Evolutionary conservation across 2,888 invertebrate species (phyloP), one percentile per base, ranked within the genome.

Genomic region (Calameuta idolon): DNA sequence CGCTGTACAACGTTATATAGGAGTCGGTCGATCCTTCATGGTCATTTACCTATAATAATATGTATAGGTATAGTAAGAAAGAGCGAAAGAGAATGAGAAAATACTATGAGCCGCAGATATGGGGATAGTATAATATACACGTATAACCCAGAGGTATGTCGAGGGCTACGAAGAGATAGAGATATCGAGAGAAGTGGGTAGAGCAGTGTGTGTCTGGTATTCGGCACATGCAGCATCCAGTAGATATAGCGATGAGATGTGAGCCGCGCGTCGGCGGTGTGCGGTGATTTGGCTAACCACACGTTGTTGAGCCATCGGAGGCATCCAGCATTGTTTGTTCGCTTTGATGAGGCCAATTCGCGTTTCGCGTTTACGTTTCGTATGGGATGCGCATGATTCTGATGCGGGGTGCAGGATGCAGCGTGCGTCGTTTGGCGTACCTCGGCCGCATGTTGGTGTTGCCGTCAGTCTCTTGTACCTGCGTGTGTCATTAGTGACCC

Each of bases 331-430:
- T 91, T 91, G 90, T 91, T 91, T 91, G 90, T 88, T 90, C 89
- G 89, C 90, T 91, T 91, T 91, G 91, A 91, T 90, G 91, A 91
- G 90, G 90, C 90, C 90, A 91, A 91, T 91, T 90, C 91, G 88
- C 89, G 88, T 87, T 85, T 87, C 84, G 84, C 85, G 84, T 84
- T 81, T 80, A 81, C 83, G 83, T 85, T 85, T 83, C 82, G 81
- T 83, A 81, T 75, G 81, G 79, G 35, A 15, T 77, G 80, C 81
- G 79, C 77, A 80, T 74, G 76, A 79, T 82, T 83, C 82, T 76
- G 69, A 40, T 55, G 55, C 15, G 55, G 40, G 40, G 9, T 55
- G 40, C 23, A 23, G 40, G 23, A 23, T 77, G 37, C 77, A 75
- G 75, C 40, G 77, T 34, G 74, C 77, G 68, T 69, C 75, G 71